Conservation (phyloP, 2,113 vertebrate species). For the Ariopsis seemanni region DNA sequence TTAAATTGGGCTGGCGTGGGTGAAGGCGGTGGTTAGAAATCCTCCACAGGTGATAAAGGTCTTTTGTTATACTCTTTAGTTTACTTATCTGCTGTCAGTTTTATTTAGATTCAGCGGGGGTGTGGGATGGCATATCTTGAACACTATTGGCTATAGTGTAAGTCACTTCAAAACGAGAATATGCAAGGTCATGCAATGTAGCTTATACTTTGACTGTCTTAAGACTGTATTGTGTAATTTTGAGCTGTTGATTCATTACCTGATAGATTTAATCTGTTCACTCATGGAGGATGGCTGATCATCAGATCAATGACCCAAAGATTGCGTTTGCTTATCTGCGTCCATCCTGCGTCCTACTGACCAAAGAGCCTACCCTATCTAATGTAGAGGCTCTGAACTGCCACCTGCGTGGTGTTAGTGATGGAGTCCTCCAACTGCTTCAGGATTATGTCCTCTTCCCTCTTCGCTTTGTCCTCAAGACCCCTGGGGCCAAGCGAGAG, state of each 20-base stretch:
- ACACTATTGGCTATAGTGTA: not conserved
- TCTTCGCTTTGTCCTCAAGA: conserved; percentile 83
- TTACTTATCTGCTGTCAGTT: not conserved
- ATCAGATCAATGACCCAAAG: conserved; percentile 85
- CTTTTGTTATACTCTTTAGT: not conserved
- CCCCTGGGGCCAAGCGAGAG: conserved; percentile 77
- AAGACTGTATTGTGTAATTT: not conserved
- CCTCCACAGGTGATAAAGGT: not conserved
- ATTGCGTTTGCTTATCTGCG: conserved; percentile 86
- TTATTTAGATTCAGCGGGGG: not conserved
- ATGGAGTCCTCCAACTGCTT: conserved; percentile 84
- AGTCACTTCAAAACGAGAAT: not conserved
- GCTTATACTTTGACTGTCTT: not conserved
- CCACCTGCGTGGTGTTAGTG: conserved; percentile 73
- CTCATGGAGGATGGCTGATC: conserved; percentile 40
- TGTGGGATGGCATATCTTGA: not conserved
- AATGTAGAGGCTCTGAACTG: conserved; percentile 76
- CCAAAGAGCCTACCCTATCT: conserved; percentile 74
- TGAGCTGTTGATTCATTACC: not conserved
- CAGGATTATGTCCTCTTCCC: conserved; percentile 94
- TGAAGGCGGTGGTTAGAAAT: not conserved
- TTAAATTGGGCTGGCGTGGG: not conserved
- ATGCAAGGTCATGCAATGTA: not conserved
- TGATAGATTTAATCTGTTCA: not conserved
- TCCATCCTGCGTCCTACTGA: conserved; percentile 85